Base-by-base conservation (phyloP, 2,797 vertebrate genomes). In the Melanotaenia boesemani region DNA sequence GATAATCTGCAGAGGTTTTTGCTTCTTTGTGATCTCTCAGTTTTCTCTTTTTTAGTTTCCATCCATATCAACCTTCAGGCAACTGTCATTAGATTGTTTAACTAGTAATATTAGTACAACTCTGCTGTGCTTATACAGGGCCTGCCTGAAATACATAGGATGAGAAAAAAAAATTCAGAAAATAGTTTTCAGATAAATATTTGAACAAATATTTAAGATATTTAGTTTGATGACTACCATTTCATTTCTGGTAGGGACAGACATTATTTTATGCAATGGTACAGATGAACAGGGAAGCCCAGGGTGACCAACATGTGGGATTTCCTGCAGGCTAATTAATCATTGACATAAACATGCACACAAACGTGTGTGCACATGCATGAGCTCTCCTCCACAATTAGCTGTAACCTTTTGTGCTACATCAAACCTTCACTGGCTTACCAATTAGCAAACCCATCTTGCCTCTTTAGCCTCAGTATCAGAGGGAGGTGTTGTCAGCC, bases 181-280 rank as follows among this genome's bases (percentile, higher is more conserved):
- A 44, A 44, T 16, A 6, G 41, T 44, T 44, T 13, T 16, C 4
- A 44, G 10, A 66, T n/a, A 22, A 36, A 36, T n/a, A 36, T 55
- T 18, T n/a, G 22, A 13, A 61, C 10, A 8, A 52, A 30, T 41
- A 66, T 6, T 30, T 30, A 30, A 30, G 30, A 30, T 26, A 26
- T 26, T 26, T 26, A 26, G 26, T 26, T 26, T 26, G 26, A 26
- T 26, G 26, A 2, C 26, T 26, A 26, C 44, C 32, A 1, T 11
- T 79, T 69, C 24, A 36, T 85, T 76, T 84, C 72, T 61, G 4
- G 71, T 85, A 83, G 55, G 3, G 57, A 66, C 60, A 7, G 66
- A 15, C 78, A 85, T 92, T 87, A 89, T 30, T 88, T 89, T 90
- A 91, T 89, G 83, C 83, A 86, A 77, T 50, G 75, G 54, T 81